Conservation (phyloP, 2,113 vertebrate genomes). For the Cavia aperea region DNA sequence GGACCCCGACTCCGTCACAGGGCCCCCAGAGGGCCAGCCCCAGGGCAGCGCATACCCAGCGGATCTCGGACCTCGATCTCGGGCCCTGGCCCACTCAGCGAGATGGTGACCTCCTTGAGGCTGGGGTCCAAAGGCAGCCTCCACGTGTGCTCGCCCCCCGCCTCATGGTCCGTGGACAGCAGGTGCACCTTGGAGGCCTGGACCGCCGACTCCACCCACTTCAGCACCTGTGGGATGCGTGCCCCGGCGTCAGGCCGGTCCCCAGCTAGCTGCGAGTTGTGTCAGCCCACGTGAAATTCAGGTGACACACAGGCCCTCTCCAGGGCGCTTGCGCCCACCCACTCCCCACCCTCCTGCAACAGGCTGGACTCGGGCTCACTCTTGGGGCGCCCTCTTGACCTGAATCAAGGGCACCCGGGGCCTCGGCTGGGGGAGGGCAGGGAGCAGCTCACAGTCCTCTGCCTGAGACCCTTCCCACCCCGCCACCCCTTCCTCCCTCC, state of each 20-base stretch:
- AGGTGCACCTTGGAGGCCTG: conserved; percentile 91
- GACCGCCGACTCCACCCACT: conserved; percentile 93
- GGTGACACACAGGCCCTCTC: not conserved
- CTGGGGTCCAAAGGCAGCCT: conserved; percentile 87
- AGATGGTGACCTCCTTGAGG: conserved; percentile 91
- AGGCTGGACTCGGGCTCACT: not conserved
- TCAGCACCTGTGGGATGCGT: conserved; percentile 80
- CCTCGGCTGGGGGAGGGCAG: not conserved
- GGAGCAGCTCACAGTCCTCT: too few relatives aligned
- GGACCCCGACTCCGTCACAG: not conserved
- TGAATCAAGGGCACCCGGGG: not conserved
- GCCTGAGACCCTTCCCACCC: not conserved
- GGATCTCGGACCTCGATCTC: conserved; percentile 85
- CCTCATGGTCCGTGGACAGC: conserved; percentile 87
- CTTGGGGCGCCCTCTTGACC: too few relatives aligned
- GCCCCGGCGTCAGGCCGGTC: not conserved
- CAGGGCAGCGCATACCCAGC: conserved; percentile 72
- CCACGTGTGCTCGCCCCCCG: conserved; percentile 83
- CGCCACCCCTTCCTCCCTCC: not conserved
- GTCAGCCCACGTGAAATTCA: not conserved
- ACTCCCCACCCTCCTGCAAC: not conserved
- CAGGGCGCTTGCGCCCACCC: too few relatives aligned
- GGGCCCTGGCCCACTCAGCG: conserved; percentile 88
- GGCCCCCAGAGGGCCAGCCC: not conserved
- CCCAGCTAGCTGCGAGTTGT: not conserved